Evolutionary conservation across 2,888 invertebrate species (phyloP).

Genomic region (Margaritifera margaritifera): DNA sequence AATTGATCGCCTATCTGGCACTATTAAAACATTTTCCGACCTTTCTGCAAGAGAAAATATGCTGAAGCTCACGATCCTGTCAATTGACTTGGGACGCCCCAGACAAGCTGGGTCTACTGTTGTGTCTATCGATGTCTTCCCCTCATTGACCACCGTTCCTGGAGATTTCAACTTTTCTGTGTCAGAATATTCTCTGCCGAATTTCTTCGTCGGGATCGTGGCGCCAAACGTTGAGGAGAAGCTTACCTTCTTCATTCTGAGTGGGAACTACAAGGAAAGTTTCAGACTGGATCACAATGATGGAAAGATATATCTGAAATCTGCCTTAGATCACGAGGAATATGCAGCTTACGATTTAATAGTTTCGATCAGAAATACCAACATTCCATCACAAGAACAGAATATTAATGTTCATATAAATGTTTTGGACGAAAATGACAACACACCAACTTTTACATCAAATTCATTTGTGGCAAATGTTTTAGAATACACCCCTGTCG

Average conservation of each 20-base stretch:
- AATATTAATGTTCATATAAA: slow-evolving; percentile 31
- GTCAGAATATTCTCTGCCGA: slow-evolving; percentile 32
- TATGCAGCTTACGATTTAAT: slow-evolving; percentile 31
- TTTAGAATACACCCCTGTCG: slow-evolving; percentile 50
- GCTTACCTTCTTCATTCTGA: slow-evolving; percentile 29
- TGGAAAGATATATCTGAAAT: slow-evolving; percentile 30
- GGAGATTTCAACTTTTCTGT: slow-evolving; percentile 37
- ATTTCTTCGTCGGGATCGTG: slow-evolving; percentile 36
- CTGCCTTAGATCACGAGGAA: slow-evolving; percentile 34
- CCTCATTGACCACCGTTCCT: slow-evolving; percentile 18
- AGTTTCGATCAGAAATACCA: slow-evolving; percentile 25
- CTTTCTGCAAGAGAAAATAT: slow-evolving; percentile 25
- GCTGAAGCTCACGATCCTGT: slow-evolving; percentile 30
- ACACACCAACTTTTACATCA: slow-evolving; percentile 38
- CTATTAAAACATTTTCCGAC: slow-evolving; percentile 30
- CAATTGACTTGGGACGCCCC: slow-evolving; percentile 46
- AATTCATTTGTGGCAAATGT: slow-evolving; percentile 24
- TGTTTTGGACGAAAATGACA: slow-evolving; percentile 55
- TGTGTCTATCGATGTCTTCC: slow-evolving; percentile 40
- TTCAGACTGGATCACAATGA: slow-evolving; percentile 30
- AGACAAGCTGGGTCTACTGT: slow-evolving; percentile 32
- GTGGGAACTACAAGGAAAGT: slow-evolving; percentile 41
- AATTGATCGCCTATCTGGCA: slow-evolving; percentile 37
- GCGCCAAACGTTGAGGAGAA: slow-evolving; percentile 17
- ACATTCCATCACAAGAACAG: slow-evolving; percentile 17